Base-by-base conservation (phyloP, 2,797 vertebrate species). In the Premnoplex brunnescens region DNA sequence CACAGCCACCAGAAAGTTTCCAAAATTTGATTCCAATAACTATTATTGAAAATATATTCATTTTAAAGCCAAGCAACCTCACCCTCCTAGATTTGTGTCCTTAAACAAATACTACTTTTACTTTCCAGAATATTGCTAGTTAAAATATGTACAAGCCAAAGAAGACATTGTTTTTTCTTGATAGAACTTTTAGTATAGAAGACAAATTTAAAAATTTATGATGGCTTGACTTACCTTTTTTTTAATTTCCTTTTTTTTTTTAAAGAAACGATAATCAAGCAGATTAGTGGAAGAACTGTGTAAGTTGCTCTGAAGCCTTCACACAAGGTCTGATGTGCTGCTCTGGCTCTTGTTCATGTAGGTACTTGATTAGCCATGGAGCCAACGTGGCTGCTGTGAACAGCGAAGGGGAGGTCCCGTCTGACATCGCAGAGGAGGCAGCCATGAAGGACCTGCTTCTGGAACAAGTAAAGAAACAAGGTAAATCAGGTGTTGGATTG, bases 391-490 rank as follows among this genome's bases (percentile, higher is more conserved):
- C 97, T 39, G 95, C 97, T 10, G 98, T 98, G 76, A 98, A 98
- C 88, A 98, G 97, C 1, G 98, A 98, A 91, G 98, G 98, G 6
- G 98, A 98, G 86, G 98, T 98, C 34, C 98, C 98, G 0, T 98
- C 98, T 16, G 98, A 98, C 93, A 98, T 98, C 43, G 98, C 98
- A 0, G 98, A 98, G 91, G 98, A 98, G 71, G 97, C 97, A 11
- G 98, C 98, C 60, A 97, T 98, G 98, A 98, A 98, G 95, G 98
- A 98, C 80, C 96, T 98, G 85, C 98, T 98, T 20, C 95, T 98
- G 97, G 98, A 98, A 43, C 98, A 98, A 95, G 98, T 98, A 10
- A 97, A 97, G 95, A 98, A 98, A 79, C 98, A 98, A 97, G 98
- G 98, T 98, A 94, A 95, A 17, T 36, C 9, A 16, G 39, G 7